Percentiles rank a stretch among this genome's conserved stretches.
phyloP scores from a whole-genome alignment of 2,113 vertebrate genomes.

The Actenoides hombroni region DNA sequence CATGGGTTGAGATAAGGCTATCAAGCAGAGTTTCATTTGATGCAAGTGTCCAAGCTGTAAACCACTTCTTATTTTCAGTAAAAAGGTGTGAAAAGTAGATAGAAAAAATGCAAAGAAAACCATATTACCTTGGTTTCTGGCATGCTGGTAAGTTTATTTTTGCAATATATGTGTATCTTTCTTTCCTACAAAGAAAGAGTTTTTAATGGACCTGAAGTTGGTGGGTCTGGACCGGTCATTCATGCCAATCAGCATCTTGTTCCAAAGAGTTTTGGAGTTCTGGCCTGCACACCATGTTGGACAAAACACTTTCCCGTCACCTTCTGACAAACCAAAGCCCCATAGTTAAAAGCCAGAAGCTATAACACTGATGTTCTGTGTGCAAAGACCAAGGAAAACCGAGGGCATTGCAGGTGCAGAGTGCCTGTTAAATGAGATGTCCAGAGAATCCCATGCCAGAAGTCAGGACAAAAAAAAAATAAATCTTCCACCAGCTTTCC shows the following conservation, averaged over 20 bases:
- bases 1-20: neutral
- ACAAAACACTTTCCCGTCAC: neutral
- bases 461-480: neutral
- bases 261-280: neutral
- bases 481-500: neutral
- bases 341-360: neutral
- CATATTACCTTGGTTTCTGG: neutral
- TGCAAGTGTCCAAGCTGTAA: neutral
- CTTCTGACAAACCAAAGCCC: neutral
- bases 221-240: neutral
- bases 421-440: neutral
- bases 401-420: neutral
- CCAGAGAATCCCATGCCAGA: neutral
- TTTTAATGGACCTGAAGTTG: neutral
- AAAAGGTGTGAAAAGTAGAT: neutral
- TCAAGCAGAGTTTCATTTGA: neutral
- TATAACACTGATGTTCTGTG: rapidly evolving
- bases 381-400: neutral
- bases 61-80: neutral
- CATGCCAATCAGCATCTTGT: neutral
- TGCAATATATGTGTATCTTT: neutral
- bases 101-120: neutral
- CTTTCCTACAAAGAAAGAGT: neutral
- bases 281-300: neutral
- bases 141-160: neutral